Evolutionary conservation across 1,140 invertebrate genomes (phyloP).

Genomic region (Bombus sibiricus): DNA sequence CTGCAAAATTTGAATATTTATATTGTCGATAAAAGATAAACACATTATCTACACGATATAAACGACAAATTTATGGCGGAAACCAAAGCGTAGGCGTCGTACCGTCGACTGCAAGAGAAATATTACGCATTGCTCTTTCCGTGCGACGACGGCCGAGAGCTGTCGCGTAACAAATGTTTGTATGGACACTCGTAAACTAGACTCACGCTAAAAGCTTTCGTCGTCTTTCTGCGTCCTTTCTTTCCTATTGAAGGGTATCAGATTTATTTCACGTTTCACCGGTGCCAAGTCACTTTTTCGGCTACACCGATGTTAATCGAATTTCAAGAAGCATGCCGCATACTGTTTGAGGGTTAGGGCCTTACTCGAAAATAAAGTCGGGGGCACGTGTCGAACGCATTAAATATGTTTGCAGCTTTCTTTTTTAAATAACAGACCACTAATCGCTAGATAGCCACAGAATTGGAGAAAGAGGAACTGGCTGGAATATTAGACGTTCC

Average conservation of each 20-base stretch:
- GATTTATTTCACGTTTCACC: slow-evolving; percentile 52
- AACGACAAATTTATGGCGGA: slow-evolving; percentile 66
- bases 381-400: too few species aligned
- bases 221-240: slow-evolving; percentile 52
- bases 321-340: neutral
- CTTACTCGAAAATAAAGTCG: too few species aligned
- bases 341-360: too few species aligned
- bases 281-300: neutral
- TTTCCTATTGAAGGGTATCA: slow-evolving; percentile 59
- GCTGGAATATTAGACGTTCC: slow-evolving; percentile 70
- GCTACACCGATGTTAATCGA: neutral
- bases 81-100: slow-evolving; percentile 66
- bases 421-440: neutral
- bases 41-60: slow-evolving; percentile 68
- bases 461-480: slow-evolving; percentile 18
- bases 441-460: slow-evolving; percentile 5
- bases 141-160: slow-evolving; percentile 65
- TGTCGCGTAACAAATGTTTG: slow-evolving; percentile 67
- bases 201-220: slow-evolving; percentile 65
- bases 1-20: slow-evolving; percentile 61
- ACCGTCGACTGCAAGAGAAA: slow-evolving; percentile 63
- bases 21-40: slow-evolving; percentile 71
- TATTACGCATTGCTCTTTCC: slow-evolving; percentile 70
- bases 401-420: too few species aligned
- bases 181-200: slow-evolving; percentile 66